Evolutionary conservation across 2,888 invertebrate species (phyloP), one percentile per base, ranked within the genome.

Genomic region (Halictus ligatus): DNA sequence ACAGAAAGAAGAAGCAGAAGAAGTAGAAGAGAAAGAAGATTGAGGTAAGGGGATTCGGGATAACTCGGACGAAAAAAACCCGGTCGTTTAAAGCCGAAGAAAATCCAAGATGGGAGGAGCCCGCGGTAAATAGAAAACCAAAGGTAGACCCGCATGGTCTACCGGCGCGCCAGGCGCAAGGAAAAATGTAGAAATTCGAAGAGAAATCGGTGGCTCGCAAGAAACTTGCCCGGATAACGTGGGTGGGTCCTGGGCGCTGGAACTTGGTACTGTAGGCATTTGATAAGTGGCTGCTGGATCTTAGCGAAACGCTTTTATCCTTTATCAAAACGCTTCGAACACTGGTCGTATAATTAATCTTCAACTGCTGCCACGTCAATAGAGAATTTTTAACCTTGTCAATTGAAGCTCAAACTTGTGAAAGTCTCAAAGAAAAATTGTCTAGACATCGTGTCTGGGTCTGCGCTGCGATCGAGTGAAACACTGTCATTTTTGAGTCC

Each of bases 121-220:
- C 18, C 29, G 18, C 29, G 29, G 67, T 29, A 67, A 67, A 67
- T 67, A 67, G 67, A 67, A 87, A 83, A 84, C 80, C 75, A 74
- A 82, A 89, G 86, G 87, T 84, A 86, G 87, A 85, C 86, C 83
- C 78, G 76, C 83, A 74, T 81, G 83, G 67, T 67, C 67, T 67
- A 67, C 67, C 21, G n/a, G n/a, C n/a, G n/a, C n/a, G n/a, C n/a
- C n/a, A 21, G 69, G 21, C 18, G 18, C 35, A 29, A 67, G 13
- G 40, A 35, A 50, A 74, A 54, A 54, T 50, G 74, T 54, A 74
- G 50, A 35, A 35, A 74, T 50, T 29, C 43, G 25, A 29, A 50
- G 25, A 50, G 74, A 74, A 35, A 50, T 74, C 18, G 48, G 29
- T 4, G 50, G 50, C 25, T 74, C 7, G 29, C 48, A 48, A 29